These are phyloP conservation scores for Lipophrys pholis DNA, from an alignment of 2,113 vertebrate genomes.

Conservation along the genomic window DNA sequence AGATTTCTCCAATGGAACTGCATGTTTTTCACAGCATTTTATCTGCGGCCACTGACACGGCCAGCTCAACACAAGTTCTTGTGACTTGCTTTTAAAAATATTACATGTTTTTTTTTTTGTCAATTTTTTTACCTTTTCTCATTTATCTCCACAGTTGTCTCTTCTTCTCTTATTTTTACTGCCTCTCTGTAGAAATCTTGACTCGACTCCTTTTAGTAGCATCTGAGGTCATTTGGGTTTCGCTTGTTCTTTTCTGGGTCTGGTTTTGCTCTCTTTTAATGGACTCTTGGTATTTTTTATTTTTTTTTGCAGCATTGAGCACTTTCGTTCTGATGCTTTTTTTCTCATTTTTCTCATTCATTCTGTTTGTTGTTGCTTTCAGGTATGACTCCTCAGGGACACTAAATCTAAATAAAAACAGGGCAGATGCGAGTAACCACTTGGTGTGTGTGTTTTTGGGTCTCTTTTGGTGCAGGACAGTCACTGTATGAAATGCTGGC, in stretches of 20 bases:
- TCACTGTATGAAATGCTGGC: not conserved
- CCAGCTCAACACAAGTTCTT: too few species aligned
- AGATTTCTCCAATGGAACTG: too few species aligned
- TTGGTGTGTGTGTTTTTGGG: not conserved
- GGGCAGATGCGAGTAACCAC: not conserved
- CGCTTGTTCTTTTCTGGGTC: constrained; percentile 37
- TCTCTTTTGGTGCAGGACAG: constrained; percentile 2
- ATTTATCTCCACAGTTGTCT: not conserved
- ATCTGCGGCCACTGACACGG: too few species aligned
- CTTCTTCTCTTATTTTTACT: constrained; percentile 46
- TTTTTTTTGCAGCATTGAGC: not conserved
- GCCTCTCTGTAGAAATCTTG: constrained; percentile 20
- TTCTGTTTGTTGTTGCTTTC: constrained; percentile 18
- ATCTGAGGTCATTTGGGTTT: constrained; percentile 10
- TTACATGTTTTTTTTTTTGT: constrained; percentile 3
- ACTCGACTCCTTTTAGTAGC: constrained; percentile 26
- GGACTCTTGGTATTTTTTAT: constrained; percentile 8
- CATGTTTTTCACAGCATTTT: too few species aligned
- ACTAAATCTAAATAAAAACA: constrained; percentile 6
- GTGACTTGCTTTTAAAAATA: too few species aligned
- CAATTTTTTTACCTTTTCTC: not conserved
- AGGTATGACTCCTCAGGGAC: constrained; percentile 27
- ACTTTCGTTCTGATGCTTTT: not conserved
- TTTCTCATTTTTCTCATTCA: not conserved
- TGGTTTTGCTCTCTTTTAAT: constrained; percentile 31